A percentile compares a stretch with the other conserved stretches of the same genome.
phyloP scores from a whole-genome alignment of 2,888 invertebrate genomes.

The Lymantria dispar region DNA sequence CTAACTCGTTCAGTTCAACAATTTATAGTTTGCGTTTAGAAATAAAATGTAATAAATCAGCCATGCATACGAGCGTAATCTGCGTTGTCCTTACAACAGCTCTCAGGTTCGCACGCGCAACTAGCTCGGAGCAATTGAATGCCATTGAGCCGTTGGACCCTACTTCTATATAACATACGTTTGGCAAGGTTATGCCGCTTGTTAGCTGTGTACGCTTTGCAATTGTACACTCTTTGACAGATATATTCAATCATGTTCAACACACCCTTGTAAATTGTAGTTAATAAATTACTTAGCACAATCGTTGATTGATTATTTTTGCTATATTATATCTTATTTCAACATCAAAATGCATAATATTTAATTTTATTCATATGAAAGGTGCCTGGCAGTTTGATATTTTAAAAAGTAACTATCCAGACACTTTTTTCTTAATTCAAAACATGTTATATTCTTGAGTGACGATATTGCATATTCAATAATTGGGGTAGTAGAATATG shows the following conservation, averaged over 20 bases:
- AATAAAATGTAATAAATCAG: conserved; percentile 24
- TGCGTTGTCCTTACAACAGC: conserved; percentile 53
- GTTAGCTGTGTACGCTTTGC: conserved; percentile 31
- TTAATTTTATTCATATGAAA: conserved; percentile 12
- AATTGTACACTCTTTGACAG: conserved; percentile 30
- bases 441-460: conserved; percentile 36
- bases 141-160: conserved; percentile 71
- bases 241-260: conserved; percentile 21
- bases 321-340: conserved; percentile 11
- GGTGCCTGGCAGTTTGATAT: conserved; percentile 22
- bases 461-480: conserved; percentile 43
- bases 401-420: conserved; percentile 15
- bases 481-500: too few relatives aligned
- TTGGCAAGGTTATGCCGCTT: conserved; percentile 66
- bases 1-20: conserved; percentile 1
- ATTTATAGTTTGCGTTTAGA: conserved; percentile 1
- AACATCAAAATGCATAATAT: conserved; percentile 19
- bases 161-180: conserved; percentile 55
- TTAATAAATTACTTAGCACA: conserved; percentile 20
- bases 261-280: conserved; percentile 24
- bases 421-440: conserved; percentile 20
- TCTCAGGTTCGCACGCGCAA: conserved; percentile 70
- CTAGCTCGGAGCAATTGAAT: conserved; percentile 76
- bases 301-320: conserved; percentile 19
- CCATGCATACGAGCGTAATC: conserved; percentile 37